A percentile compares a stretch with the other conserved stretches of the same genome.
Evolutionary conservation across 2,113 vertebrate species (phyloP).

Genomic region (Colistium nudipinnis): DNA sequence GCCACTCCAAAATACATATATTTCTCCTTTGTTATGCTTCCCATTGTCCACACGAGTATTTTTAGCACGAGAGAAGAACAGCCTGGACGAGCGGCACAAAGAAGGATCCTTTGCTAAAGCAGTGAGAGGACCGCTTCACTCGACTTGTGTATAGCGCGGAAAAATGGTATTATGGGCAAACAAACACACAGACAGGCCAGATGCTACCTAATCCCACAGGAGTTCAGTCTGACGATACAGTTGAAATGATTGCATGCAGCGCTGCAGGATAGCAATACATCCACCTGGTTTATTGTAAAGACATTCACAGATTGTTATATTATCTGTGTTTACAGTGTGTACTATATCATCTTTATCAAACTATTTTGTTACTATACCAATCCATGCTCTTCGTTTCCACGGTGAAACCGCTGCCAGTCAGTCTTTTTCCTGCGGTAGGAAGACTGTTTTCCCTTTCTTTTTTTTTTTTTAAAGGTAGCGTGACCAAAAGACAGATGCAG

Average conservation of each 20-base stretch:
- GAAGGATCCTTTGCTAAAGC: conserved; percentile 14
- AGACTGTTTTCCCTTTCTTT: conserved; percentile 26
- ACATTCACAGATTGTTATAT: background rate
- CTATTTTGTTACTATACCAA: background rate
- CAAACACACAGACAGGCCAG: conserved; percentile 35
- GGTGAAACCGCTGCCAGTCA: conserved; percentile 4
- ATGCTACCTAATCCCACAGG: conserved; percentile 24
- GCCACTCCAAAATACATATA: background rate
- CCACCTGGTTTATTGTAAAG: background rate
- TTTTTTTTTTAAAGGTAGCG: background rate
- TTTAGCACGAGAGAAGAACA: conserved; percentile 30
- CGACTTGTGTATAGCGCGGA: conserved; percentile 44
- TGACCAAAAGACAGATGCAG: conserved; percentile 42
- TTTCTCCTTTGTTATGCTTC: conserved; percentile 2
- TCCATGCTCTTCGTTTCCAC: background rate
- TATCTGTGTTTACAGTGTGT: background rate
- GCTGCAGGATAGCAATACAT: background rate
- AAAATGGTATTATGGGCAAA: conserved; percentile 47
- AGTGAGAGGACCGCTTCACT: conserved; percentile 22
- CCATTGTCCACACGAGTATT: conserved; percentile 24
- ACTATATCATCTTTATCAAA: background rate
- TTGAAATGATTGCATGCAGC: conserved; percentile 18
- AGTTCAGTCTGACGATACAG: background rate
- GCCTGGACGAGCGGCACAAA: conserved; percentile 22
- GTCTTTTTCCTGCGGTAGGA: conserved; percentile 20